phyloP scores from a whole-genome alignment of 2,113 vertebrate genomes.

The Odocoileus hemionus region DNA sequence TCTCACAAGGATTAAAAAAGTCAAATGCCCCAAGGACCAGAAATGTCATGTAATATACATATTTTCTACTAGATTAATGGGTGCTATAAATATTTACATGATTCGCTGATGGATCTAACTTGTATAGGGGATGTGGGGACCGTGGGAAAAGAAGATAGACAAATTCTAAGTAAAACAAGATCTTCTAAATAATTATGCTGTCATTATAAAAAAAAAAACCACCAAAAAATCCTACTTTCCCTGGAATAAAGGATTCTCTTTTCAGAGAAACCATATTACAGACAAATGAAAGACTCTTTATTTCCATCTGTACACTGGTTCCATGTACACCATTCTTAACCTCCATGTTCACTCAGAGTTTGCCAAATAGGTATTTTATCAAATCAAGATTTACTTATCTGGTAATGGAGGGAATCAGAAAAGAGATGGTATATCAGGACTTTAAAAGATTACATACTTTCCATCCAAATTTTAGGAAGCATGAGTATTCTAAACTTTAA shows the following conservation, averaged over 20 bases:
- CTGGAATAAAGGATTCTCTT: constrained; percentile 13
- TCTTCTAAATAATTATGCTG: background rate
- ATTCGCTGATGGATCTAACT: background rate
- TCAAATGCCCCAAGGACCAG: background rate
- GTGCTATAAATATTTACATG: background rate
- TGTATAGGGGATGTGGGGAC: background rate
- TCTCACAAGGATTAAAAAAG: background rate
- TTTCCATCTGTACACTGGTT: background rate
- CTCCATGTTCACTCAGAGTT: background rate
- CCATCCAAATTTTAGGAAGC: background rate
- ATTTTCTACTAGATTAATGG: background rate
- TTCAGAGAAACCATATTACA: background rate
- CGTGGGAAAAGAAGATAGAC: background rate
- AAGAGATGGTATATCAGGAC: background rate
- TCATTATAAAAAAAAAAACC: background rate
- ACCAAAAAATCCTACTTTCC: background rate
- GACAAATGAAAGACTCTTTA: background rate
- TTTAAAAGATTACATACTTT: background rate
- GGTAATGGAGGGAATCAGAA: background rate
- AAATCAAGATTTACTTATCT: background rate
- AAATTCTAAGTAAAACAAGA: background rate
- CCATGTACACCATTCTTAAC: background rate
- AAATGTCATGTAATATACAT: background rate
- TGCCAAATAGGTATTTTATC: background rate
- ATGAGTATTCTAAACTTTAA: background rate